Base-by-base conservation (phyloP, 2,797 vertebrate species). In the Parauchenoglanis ngamensis region DNA sequence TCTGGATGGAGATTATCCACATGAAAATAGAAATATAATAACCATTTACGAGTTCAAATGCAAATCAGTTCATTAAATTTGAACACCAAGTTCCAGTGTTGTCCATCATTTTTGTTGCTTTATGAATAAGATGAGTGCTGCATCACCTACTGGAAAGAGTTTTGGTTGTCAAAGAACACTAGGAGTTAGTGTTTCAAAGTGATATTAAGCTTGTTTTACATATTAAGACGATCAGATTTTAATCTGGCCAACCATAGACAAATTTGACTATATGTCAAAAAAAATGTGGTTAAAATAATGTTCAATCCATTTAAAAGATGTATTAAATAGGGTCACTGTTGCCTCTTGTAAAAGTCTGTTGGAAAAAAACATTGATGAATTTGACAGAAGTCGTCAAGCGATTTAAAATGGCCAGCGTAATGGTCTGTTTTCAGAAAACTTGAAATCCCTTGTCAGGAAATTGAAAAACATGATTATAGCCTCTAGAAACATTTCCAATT, bases 241-340 rank as follows among this genome's bases (percentile, higher is more conserved):
- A 49, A 65, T 67, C 59, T 49, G 7, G 61, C 15, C 44, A 21
- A 19, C 15, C 4, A 28, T 10, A 49, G 61, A 82, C 25, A 19
- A 28, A 82, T 49, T n/a, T 10, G 21, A 10, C 21, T 59, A 6
- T 0, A 13, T 15, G 56, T 59, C 4, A 25, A 75, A 40, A 49
- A 54, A 13, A 17, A 78, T 23, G 52, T 63, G 12, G 19, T 25
- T 80, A 40, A 49, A 82, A 28, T 49, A 13, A 28, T 65, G 8
- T 65, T 28, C 46, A 68, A 23, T 31, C 25, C n/a, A 52, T n/a
- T 67, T 83, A 67, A 4, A 23, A 54, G 46, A 68, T 25, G 54
- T n/a, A 46, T 81, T 44, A 63, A 59, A 63, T 63, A 23, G 13
- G 79, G 23, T 81, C 46, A 68, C 31, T 23, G 81, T 68, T 68